A percentile compares a stretch with the other conserved stretches of the same genome.
Evolutionary conservation across 2,888 invertebrate species (phyloP).

Genomic region (Cantharis rustica): DNA sequence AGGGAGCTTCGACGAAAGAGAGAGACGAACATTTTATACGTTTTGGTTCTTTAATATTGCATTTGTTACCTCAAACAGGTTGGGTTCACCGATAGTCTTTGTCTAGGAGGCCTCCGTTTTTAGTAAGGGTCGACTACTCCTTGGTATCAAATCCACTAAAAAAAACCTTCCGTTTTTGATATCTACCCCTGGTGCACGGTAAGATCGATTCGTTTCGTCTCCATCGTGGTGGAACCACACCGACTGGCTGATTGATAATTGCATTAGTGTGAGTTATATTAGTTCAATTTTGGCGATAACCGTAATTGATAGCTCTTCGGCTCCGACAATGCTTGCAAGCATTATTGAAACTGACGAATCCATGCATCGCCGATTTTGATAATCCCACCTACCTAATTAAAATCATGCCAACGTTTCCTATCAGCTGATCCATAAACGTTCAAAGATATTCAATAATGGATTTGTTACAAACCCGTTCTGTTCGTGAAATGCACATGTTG

Average conservation of each 20-base stretch:
- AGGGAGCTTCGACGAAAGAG: constrained; percentile 14
- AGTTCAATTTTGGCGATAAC: neutral
- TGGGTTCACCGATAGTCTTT: constrained; percentile 31
- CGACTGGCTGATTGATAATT: neutral
- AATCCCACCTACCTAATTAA: neutral
- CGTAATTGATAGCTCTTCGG: neutral
- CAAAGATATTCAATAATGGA: neutral
- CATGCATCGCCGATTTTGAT: neutral
- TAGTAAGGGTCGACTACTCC: neutral
- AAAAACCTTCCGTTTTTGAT: neutral
- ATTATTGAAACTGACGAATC: neutral
- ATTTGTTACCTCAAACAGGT: constrained; percentile 29
- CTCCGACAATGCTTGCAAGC: neutral
- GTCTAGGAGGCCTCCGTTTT: constrained; percentile 26
- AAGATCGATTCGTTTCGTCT: neutral
- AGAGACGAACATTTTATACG: constrained; percentile 22
- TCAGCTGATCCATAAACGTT: neutral
- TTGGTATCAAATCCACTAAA: neutral
- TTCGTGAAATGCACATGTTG: neutral
- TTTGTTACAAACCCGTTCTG: neutral
- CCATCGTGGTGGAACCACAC: neutral
- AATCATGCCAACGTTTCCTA: neutral
- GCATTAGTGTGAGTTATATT: neutral
- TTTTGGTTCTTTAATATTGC: constrained; percentile 7
- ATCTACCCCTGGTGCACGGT: neutral